Evolutionary conservation across 2,113 vertebrate genomes (phyloP).

Genomic region (Canis aureus): DNA sequence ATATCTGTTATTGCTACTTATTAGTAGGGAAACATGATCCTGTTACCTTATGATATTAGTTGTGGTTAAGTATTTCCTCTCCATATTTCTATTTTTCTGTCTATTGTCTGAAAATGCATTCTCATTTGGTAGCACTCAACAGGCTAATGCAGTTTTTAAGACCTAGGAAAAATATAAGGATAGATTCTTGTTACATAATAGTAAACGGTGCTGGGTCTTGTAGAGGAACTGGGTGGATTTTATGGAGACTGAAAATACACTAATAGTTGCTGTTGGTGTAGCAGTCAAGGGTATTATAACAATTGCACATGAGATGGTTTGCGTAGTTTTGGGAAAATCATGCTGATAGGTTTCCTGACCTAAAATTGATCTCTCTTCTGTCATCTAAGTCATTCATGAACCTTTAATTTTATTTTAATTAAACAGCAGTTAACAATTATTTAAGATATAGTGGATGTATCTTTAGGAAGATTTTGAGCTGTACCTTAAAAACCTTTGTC

Average conservation of each 20-base stretch:
- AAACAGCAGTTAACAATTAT: background rate
- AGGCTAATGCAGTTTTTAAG: background rate
- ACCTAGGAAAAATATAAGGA: background rate
- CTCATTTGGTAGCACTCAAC: constrained; percentile 44
- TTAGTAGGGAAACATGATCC: constrained; percentile 73
- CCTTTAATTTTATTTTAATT: constrained; percentile 12
- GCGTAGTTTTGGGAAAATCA: background rate
- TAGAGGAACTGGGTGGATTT: background rate
- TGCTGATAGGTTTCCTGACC: background rate
- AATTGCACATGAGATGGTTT: background rate
- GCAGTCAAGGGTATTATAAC: background rate
- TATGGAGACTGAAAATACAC: background rate
- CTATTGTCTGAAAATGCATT: background rate
- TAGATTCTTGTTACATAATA: background rate
- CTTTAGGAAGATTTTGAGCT: constrained; percentile 20
- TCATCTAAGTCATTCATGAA: background rate
- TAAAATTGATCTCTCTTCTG: constrained; percentile 48
- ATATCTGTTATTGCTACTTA: background rate
- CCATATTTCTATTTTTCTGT: constrained; percentile 19
- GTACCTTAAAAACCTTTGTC: background rate
- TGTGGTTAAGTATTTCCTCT: background rate
- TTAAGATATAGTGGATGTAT: background rate
- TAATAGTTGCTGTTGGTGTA: background rate
- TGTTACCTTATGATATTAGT: constrained; percentile 50
- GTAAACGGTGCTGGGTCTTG: background rate